Base-by-base conservation (phyloP, 1,140 invertebrate species). In the Panagrolaimus sp. region DNA sequence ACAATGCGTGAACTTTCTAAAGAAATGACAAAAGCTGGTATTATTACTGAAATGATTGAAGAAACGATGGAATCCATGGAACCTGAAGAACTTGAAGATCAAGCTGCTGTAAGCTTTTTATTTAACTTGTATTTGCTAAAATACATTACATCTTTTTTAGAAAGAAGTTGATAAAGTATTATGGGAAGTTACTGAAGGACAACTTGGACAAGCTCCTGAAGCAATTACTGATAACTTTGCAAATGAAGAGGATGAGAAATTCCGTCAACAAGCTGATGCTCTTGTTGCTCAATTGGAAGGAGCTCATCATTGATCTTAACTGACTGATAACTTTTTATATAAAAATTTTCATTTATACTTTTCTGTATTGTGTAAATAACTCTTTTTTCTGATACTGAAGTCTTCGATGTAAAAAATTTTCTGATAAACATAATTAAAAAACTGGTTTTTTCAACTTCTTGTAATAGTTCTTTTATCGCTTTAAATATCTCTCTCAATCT, bases 41-140 rank as follows among this genome's bases (percentile, higher is more conserved):
- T 98, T 55, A 93, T 98, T 70, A 95, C 97, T 83, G 94, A 98
- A 86, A 98, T 99, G 95, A 85, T 98, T 47, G 94, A 98, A 76
- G 96, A 99, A 84, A 95, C 94, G 38, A 90, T 99, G 89, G 93
- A 95, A 73, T 87, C 87, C 6, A 85, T 96, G 52, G 91, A 93
- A 84, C 89, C 90, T 9, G 91, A 93, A 75, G 91, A 93, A 80
- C 87, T 94, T 85, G 92, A 94, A 81, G 91, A 96, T 80, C 91
- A 90, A 77, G 94, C 93, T 2, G 91, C 95, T 81, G 77, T 78
- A 43, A 44, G 55, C 28, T 0, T 17, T 8, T 43, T 24, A 43
- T 12, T 55, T 14, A 43, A 64, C 17, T 12, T 52, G 32, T 38
- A 10, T 28, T 58, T 21, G 38, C 21, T 55, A 48, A 17, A 38